These are phyloP conservation scores for Diorhabda elongata DNA, from an alignment of 1,140 invertebrate genomes.

Conservation along the genomic window DNA sequence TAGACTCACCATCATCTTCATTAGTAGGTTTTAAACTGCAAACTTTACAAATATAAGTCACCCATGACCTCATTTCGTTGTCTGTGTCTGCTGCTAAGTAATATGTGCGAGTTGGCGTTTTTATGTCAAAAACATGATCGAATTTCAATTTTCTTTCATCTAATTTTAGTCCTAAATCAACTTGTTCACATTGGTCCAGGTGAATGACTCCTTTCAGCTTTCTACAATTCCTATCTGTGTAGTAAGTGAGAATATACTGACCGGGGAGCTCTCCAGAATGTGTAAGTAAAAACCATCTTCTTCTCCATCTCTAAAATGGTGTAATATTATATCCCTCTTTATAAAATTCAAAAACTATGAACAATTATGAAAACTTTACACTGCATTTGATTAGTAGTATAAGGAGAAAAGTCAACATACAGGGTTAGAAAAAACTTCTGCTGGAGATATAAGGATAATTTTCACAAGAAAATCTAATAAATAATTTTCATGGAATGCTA, in stretches of 20 bases:
- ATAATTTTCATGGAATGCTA: no score
- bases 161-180: slow-evolving; percentile 80
- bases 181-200: slow-evolving; percentile 93
- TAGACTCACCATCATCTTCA: slow-evolving; percentile 54
- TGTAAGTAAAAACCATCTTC: slow-evolving; percentile 87
- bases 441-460: no score
- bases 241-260: slow-evolving; percentile 92
- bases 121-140: slow-evolving; percentile 83
- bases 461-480: no score
- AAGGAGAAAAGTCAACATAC: no score
- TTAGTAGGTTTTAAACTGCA: slow-evolving; percentile 80
- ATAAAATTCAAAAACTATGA: no score
- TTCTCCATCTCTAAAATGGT: slow-evolving; percentile 79
- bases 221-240: slow-evolving; percentile 78
- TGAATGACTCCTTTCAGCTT: slow-evolving; percentile 89
- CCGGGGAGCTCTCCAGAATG: slow-evolving; percentile 86
- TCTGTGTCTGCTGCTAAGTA: slow-evolving; percentile 89
- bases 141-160: slow-evolving; percentile 78
- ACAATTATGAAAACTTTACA: no score
- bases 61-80: slow-evolving; percentile 91
- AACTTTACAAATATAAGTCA: slow-evolving; percentile 87
- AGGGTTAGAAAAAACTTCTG: no score
- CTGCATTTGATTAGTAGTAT: no score
- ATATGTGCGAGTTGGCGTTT: slow-evolving; percentile 82
- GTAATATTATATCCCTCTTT: no score